Evolutionary conservation across 2,888 invertebrate species (phyloP), one percentile per base, ranked within the genome.

Genomic region (Drosophila nr. fundita): DNA sequence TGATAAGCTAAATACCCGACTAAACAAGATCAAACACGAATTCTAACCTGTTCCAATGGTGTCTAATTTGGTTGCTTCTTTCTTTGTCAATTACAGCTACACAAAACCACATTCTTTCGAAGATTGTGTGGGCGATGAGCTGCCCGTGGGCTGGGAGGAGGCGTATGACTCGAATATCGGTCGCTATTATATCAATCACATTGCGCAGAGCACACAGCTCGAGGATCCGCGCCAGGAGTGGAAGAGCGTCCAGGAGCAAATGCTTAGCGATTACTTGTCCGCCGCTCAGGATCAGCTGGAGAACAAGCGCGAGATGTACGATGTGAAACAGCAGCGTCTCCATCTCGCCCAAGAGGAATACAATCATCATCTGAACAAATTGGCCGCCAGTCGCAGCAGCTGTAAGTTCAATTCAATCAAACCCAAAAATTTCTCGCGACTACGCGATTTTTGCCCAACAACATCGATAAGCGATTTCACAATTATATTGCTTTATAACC

Each of bases 121-220:
- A 89, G 99, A 99, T 94, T 99, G 99, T 94, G 97, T 98, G 92
- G 99, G 98, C 91, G 98, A 99, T 95, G 99, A 99, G 94, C 94
- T 99, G 92, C 99, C 99, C 57, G 95, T 98, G 91, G 99, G 99
- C 80, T 99, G 99, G 99, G 99, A 99, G 94, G 98, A 98, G 94
- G 96, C 97, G 55, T 98, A 96, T 94, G 98, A 99, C 94, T 96
- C 96, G 83, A 97, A 97, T 93, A 97, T 99, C 92, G 99, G 99
- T 83, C 96, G 97, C 80, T 99, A 99, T 94, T 99, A 97, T 94
- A 98, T 98, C 94, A 98, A 99, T 94, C 99, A 99, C 94, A 96
- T 97, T 94, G 97, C 96, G 94, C 98, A 98, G 95, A 96, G 96
- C 91, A 99, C 98, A 92, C 99, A 99, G 94, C 94, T 99, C 78